A percentile compares a stretch with the other conserved stretches of the same genome.
These are phyloP conservation scores for Apamea sordens DNA, from an alignment of 2,888 invertebrate genomes.

Conservation along the genomic window DNA sequence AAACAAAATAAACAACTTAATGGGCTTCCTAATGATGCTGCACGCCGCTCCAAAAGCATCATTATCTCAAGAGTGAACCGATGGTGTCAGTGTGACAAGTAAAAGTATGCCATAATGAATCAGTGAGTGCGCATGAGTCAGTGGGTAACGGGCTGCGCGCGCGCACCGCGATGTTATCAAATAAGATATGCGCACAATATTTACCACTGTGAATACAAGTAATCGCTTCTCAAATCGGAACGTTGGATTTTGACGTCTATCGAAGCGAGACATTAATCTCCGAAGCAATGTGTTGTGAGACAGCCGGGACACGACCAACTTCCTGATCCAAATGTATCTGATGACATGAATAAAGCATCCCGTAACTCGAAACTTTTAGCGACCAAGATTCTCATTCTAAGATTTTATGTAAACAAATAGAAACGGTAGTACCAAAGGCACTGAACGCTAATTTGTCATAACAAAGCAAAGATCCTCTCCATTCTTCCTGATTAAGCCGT, in stretches of 20 bases:
- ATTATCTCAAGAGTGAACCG: conserved; percentile 42
- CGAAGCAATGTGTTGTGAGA: conserved; percentile 10
- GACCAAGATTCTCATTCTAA: not conserved
- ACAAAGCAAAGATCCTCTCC: conserved; percentile 30
- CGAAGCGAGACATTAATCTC: conserved; percentile 16
- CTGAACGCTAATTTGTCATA: conserved; percentile 33
- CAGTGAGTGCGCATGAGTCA: conserved; percentile 57
- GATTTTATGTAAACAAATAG: conserved; percentile 23
- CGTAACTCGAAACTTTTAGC: not conserved
- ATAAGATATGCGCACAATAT: conserved; percentile 50
- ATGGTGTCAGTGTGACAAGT: conserved; percentile 64
- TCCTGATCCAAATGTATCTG: conserved; percentile 8
- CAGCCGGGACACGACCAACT: not conserved
- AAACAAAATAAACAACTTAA: conserved; percentile 35
- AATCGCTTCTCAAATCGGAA: conserved; percentile 23
- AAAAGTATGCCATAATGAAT: conserved; percentile 69
- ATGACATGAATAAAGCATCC: not conserved
- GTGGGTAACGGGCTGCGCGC: conserved; percentile 50
- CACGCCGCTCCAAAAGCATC: conserved; percentile 24
- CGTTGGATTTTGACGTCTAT: conserved; percentile 15
- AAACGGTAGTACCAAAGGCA: conserved; percentile 12
- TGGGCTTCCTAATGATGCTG: conserved; percentile 5
- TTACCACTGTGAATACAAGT: conserved; percentile 22
- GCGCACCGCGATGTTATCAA: conserved; percentile 59
- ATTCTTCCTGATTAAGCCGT: conserved; percentile 36